phyloP scores from a whole-genome alignment of 2,113 vertebrate species.

The Oncorhynchus gorbuscha region DNA sequence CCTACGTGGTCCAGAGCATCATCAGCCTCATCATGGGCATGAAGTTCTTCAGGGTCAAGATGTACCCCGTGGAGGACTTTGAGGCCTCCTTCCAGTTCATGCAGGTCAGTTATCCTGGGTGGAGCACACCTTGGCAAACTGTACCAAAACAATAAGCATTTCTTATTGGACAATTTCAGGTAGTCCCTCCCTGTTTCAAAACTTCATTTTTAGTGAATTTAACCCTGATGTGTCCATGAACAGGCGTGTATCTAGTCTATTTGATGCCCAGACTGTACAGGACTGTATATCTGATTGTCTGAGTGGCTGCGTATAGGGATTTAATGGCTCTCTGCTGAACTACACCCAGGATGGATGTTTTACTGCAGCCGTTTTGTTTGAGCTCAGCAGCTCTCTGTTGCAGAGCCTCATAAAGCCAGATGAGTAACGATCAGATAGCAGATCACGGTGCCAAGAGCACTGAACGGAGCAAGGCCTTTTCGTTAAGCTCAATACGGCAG shows the following conservation, averaged over 20 bases:
- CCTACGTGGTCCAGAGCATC: constrained; percentile 92
- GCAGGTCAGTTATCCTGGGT: constrained; percentile 77
- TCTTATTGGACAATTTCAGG: too few relatives aligned
- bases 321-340: neutral
- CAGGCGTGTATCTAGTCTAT: too few relatives aligned
- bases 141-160: too few relatives aligned
- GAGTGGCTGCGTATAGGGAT: neutral
- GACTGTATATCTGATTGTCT: neutral
- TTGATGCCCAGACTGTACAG: too few relatives aligned
- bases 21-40: constrained; percentile 99
- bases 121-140: too few relatives aligned
- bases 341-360: neutral
- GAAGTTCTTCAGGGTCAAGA: constrained; percentile 98
- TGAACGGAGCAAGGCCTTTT: constrained; percentile 44
- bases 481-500: constrained; percentile 41
- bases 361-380: constrained; percentile 32
- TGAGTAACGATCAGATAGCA: constrained; percentile 43
- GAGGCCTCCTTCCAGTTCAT: constrained; percentile 99
- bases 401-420: constrained; percentile 44
- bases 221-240: too few relatives aligned
- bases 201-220: too few relatives aligned
- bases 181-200: too few relatives aligned
- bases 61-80: constrained; percentile 98
- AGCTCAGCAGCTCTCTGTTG: constrained; percentile 41
- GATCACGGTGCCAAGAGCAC: constrained; percentile 38